Evolutionary conservation across 2,113 vertebrate species (phyloP).

Genomic region (Erinaceus europaeus): DNA sequence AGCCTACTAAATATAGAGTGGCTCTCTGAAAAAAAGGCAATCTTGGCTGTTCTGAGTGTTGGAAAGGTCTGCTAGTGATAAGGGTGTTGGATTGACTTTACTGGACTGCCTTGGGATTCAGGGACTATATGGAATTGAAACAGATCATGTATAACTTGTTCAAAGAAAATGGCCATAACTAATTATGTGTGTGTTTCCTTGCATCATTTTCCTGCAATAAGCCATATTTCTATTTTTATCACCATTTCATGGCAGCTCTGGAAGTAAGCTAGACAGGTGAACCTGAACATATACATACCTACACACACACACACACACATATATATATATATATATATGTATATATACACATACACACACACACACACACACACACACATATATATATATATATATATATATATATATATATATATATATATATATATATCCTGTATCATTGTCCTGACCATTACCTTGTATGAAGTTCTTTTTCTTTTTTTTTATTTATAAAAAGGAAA

Average conservation of each 20-base stretch:
- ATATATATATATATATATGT: too few relatives aligned
- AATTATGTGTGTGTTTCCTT: accelerated
- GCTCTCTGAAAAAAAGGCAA: background rate
- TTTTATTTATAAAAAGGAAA: too few relatives aligned
- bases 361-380: too few relatives aligned
- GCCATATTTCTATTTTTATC: accelerated
- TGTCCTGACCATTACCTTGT: accelerated
- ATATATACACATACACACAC: too few relatives aligned
- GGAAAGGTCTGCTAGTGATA: background rate
- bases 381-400: too few relatives aligned
- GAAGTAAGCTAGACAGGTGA: too few relatives aligned
- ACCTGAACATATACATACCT: too few relatives aligned
- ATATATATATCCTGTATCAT: too few relatives aligned
- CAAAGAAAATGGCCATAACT: background rate
- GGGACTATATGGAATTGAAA: background rate
- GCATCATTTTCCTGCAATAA: background rate
- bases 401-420: too few relatives aligned
- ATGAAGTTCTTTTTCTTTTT: too few relatives aligned
- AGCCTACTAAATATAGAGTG: conserved; percentile 51
- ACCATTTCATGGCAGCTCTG: background rate
- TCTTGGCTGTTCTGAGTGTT: background rate
- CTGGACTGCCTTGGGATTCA: background rate
- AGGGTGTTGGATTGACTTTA: background rate
- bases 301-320: too few relatives aligned
- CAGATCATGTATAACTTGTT: background rate